phyloP scores from a whole-genome alignment of 1,140 invertebrate species.

The Diplogasteroides magnus region DNA sequence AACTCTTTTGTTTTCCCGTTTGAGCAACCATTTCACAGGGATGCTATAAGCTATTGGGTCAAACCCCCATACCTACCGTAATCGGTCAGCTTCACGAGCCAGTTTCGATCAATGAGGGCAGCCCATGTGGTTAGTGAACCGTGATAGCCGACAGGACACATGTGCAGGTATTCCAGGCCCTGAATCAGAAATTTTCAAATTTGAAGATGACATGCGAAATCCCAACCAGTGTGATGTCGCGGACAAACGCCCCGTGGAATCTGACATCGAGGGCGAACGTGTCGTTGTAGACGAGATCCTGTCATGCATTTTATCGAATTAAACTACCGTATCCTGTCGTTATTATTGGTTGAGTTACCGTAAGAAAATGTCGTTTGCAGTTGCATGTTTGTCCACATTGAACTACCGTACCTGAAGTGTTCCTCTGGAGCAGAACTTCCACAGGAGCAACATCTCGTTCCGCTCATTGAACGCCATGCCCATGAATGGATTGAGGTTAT shows the following conservation, averaged over 20 bases:
- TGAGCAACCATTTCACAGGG: too few relatives aligned
- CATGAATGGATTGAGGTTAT: constrained; percentile 52
- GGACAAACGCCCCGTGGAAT: constrained; percentile 51
- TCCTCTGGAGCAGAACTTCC: constrained; percentile 54
- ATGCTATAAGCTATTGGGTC: background rate
- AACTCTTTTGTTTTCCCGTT: too few relatives aligned
- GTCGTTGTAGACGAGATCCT: constrained; percentile 54
- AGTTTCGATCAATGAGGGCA: constrained; percentile 51
- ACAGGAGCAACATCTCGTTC: constrained; percentile 48
- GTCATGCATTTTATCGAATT: constrained; percentile 9
- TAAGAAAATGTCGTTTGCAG: too few relatives aligned
- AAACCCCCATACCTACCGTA: constrained; percentile 28
- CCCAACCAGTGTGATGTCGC: constrained; percentile 49
- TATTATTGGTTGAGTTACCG: too few relatives aligned
- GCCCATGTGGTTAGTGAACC: constrained; percentile 48
- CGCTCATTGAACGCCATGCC: constrained; percentile 53
- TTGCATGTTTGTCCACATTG: background rate
- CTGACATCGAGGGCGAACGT: constrained; percentile 45
- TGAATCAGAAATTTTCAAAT: constrained; percentile 12
- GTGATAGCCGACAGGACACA: constrained; percentile 47
- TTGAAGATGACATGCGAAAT: background rate
- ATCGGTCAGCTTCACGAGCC: constrained; percentile 55
- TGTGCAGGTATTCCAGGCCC: constrained; percentile 51
- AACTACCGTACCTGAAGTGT: constrained; percentile 37
- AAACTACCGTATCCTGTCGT: too few relatives aligned